phyloP scores from a whole-genome alignment of 1,140 invertebrate species.

The Drosophila micromelanica region DNA sequence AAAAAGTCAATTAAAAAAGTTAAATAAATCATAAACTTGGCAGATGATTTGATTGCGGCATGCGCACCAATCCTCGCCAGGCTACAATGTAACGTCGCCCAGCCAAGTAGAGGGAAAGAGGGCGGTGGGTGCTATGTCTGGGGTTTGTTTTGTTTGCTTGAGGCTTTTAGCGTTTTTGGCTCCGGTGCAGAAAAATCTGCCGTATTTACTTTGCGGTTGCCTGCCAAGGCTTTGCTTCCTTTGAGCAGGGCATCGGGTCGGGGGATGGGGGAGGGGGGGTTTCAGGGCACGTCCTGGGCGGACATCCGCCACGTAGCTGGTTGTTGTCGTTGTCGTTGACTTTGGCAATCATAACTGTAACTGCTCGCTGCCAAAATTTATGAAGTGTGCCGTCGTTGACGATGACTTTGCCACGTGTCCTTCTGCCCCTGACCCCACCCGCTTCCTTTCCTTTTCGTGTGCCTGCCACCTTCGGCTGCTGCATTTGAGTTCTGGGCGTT shows the following conservation, averaged over 20 bases:
- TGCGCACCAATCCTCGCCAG: slow-evolving; percentile 64
- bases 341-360: slow-evolving; percentile 84
- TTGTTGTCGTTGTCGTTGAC: slow-evolving; percentile 61
- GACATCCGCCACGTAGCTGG: slow-evolving; percentile 39
- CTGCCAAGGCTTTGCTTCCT: slow-evolving; percentile 76
- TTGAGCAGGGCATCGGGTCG: neutral
- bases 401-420: slow-evolving; percentile 59
- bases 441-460: neutral
- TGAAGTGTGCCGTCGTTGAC: slow-evolving; percentile 80
- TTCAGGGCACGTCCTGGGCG: slow-evolving; percentile 11
- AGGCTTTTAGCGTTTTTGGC: slow-evolving; percentile 55
- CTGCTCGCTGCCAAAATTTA: slow-evolving; percentile 77
- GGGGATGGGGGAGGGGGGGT: neutral
- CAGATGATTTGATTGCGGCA: slow-evolving; percentile 83
- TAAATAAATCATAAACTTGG: slow-evolving; percentile 84
- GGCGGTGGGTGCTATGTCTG: neutral
- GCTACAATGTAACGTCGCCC: slow-evolving; percentile 49
- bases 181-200: slow-evolving; percentile 45
- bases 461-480: slow-evolving; percentile 22
- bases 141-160: slow-evolving; percentile 44
- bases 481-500: slow-evolving; percentile 75
- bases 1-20: slow-evolving; percentile 85
- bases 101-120: neutral
- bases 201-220: slow-evolving; percentile 75
- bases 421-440: neutral